phyloP scores from a whole-genome alignment of 2,888 invertebrate genomes.

The Pharmacophagus antenor region DNA sequence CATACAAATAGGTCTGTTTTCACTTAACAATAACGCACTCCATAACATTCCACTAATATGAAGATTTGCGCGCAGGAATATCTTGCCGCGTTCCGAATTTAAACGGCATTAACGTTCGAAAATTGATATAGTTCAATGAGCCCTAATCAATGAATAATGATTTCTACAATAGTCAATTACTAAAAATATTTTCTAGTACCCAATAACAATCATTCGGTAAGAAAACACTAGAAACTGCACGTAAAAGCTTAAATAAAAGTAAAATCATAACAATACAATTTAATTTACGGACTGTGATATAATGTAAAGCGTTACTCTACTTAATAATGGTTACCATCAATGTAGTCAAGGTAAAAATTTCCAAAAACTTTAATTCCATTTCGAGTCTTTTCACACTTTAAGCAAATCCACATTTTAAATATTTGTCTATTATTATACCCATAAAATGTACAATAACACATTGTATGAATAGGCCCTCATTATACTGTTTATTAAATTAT shows the following conservation, averaged over 20 bases:
- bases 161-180: slow-evolving; percentile 38
- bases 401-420: slow-evolving; percentile 58
- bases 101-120: slow-evolving; percentile 22
- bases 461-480: slow-evolving; percentile 36
- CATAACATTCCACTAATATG: slow-evolving; percentile 41
- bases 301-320: slow-evolving; percentile 31
- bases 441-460: slow-evolving; percentile 13
- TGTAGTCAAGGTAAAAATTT: slow-evolving; percentile 39
- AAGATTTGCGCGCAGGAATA: slow-evolving; percentile 19
- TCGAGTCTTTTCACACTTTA: slow-evolving; percentile 54
- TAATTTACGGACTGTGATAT: slow-evolving; percentile 23
- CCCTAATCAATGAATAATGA: slow-evolving; percentile 21
- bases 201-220: slow-evolving; percentile 50
- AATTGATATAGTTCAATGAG: slow-evolving; percentile 16
- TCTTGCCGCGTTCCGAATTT: slow-evolving; percentile 31
- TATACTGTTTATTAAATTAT: slow-evolving; percentile 30
- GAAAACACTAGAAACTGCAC: slow-evolving; percentile 41
- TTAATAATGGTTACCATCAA: slow-evolving; percentile 27
- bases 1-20: slow-evolving; percentile 64
- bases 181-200: slow-evolving; percentile 47
- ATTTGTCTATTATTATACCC: slow-evolving; percentile 28
- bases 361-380: slow-evolving; percentile 44
- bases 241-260: slow-evolving; percentile 26
- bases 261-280: slow-evolving; percentile 1
- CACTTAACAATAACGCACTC: slow-evolving; percentile 46